These are phyloP conservation scores for Phorcus lineatus DNA, from an alignment of 2,888 invertebrate genomes.

Conservation along the genomic window DNA sequence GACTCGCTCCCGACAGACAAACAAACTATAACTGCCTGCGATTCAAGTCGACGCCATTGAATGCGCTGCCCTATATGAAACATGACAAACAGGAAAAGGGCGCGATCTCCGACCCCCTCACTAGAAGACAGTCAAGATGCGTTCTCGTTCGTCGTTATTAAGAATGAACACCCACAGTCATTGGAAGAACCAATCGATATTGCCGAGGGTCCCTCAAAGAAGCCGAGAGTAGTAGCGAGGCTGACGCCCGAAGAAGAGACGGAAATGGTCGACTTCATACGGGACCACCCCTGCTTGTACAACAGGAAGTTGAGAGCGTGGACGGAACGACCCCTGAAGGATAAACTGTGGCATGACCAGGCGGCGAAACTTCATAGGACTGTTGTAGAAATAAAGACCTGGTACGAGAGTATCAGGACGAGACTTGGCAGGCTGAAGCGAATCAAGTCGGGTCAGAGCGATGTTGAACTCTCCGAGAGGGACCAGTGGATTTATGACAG, in stretches of 20 bases:
- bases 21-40: too few relatives aligned
- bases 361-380: neutral
- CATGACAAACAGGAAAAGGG: too few relatives aligned
- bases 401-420: neutral
- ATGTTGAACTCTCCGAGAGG: neutral
- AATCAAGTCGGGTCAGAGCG: neutral
- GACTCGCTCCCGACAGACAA: too few relatives aligned
- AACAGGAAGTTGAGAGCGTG: neutral
- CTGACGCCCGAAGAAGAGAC: neutral
- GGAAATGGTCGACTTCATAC: neutral
- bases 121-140: too few relatives aligned
- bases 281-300: neutral
- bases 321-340: neutral
- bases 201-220: neutral
- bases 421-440: neutral
- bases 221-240: neutral
- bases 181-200: too few relatives aligned
- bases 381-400: neutral
- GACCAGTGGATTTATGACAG: neutral
- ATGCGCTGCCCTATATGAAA: too few relatives aligned
- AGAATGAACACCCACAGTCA: too few relatives aligned
- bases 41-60: too few relatives aligned
- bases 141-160: too few relatives aligned
- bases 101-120: too few relatives aligned
- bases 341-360: neutral